Evolutionary conservation across 2,797 vertebrate genomes (phyloP).

Genomic region (Clarias pachynema): DNA sequence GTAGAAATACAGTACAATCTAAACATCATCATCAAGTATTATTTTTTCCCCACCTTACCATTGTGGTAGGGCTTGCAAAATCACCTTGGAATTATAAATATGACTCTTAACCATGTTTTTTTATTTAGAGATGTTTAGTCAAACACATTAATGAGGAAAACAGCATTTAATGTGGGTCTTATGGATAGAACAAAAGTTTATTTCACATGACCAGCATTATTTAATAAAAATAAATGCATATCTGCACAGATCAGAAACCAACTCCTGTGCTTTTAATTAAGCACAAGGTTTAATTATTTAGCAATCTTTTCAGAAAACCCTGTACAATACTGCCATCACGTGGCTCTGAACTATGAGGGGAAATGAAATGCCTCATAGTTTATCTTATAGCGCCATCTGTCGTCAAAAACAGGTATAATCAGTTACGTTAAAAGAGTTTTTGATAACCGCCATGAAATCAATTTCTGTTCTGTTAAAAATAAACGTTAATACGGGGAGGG

Average conservation of each 20-base stretch:
- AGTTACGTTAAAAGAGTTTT: neutral
- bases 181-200: neutral
- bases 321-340: slow-evolving; percentile 60
- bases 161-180: neutral
- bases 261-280: neutral
- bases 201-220: neutral
- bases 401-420: neutral
- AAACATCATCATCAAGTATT: neutral
- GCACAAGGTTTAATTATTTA: neutral
- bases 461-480: neutral
- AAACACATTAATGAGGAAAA: neutral
- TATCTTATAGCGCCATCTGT: slow-evolving; percentile 16
- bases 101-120: neutral
- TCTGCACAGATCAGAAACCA: neutral
- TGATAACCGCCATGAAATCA: neutral
- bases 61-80: neutral
- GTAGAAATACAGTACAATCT: neutral
- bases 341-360: neutral
- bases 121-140: neutral
- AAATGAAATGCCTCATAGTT: neutral
- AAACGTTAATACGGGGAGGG: neutral
- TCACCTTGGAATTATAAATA: neutral
- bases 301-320: slow-evolving; percentile 30
- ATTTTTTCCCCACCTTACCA: neutral
- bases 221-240: neutral